Conservation (phyloP, 2,888 invertebrate species). For the Acrocyrtus sp. region DNA sequence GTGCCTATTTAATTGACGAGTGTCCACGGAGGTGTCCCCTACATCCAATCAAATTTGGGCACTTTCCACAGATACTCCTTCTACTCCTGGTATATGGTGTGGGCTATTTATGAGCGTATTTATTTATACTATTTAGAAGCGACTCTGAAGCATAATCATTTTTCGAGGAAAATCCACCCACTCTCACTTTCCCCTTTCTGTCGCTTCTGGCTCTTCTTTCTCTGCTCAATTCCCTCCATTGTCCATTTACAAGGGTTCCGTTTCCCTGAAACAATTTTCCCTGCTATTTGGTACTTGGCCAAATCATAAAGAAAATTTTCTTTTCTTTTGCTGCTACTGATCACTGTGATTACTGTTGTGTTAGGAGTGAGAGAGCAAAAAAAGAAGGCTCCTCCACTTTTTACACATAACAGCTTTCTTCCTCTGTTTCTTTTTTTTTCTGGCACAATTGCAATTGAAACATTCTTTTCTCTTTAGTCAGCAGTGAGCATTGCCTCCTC, state of each 20-base stretch:
- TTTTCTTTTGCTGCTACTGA: too few relatives aligned
- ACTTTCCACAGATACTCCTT: too few relatives aligned
- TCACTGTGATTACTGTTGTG: too few relatives aligned
- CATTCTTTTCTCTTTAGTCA: constrained; percentile 33
- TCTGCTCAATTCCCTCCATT: too few relatives aligned
- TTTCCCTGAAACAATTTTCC: constrained; percentile 37
- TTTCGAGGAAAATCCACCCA: constrained; percentile 18
- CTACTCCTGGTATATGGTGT: too few relatives aligned
- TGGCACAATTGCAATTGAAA: too few relatives aligned
- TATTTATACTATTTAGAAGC: not conserved
- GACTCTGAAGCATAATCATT: constrained; percentile 14
- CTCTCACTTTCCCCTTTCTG: constrained; percentile 4
- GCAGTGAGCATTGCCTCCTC: constrained; percentile 1
- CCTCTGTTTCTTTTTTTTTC: constrained; percentile 13
- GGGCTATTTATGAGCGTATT: too few relatives aligned
- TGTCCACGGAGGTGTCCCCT: not conserved
- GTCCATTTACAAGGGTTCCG: too few relatives aligned
- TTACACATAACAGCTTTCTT: constrained; percentile 12
- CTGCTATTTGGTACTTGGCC: constrained; percentile 39
- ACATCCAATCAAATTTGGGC: too few relatives aligned
- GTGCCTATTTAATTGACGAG: not conserved
- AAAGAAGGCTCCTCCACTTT: too few relatives aligned
- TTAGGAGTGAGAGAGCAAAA: constrained; percentile 6
- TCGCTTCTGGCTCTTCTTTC: constrained; percentile 6
- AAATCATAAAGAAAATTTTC: constrained; percentile 20